These are phyloP conservation scores for Galerucella nymphaeae DNA, from an alignment of 2,888 invertebrate genomes.

Conservation along the genomic window DNA sequence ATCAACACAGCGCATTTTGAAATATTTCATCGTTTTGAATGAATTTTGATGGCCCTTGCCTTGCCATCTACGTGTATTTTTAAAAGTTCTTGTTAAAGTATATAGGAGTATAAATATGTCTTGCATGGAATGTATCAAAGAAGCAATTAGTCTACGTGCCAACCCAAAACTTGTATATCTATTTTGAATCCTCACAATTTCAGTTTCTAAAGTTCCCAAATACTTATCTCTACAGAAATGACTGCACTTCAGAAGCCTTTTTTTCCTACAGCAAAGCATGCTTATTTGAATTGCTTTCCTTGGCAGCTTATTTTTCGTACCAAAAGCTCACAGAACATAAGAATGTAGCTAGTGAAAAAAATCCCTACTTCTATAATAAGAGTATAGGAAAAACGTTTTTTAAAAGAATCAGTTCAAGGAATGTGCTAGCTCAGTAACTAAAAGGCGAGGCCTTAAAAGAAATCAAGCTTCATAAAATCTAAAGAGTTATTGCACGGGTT, in stretches of 20 bases:
- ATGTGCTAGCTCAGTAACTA: constrained; percentile 13
- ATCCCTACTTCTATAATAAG: no score
- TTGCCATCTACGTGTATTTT: background rate
- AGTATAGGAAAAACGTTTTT: no score
- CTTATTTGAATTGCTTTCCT: no score
- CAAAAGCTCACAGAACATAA: no score
- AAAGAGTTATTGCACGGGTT: constrained; percentile 58
- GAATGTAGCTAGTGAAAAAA: no score
- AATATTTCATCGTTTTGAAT: constrained; percentile 17
- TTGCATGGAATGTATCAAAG: constrained; percentile 4
- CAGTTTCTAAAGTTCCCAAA: no score
- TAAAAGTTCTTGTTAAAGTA: background rate
- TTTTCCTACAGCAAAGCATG: no score
- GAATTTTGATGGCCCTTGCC: constrained; percentile 12
- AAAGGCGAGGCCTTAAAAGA: constrained; percentile 33
- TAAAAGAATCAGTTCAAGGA: background rate
- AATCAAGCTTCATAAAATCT: constrained; percentile 54
- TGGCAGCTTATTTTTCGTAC: no score
- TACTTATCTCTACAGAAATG: no score
- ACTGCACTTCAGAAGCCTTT: no score
- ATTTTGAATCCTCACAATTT: no score
- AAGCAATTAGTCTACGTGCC: background rate
- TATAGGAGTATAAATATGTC: background rate
- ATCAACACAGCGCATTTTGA: constrained; percentile 5
- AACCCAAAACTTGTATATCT: background rate